Base-by-base conservation (phyloP, 2,888 invertebrate genomes). In the Trissolcus japonicus region DNA sequence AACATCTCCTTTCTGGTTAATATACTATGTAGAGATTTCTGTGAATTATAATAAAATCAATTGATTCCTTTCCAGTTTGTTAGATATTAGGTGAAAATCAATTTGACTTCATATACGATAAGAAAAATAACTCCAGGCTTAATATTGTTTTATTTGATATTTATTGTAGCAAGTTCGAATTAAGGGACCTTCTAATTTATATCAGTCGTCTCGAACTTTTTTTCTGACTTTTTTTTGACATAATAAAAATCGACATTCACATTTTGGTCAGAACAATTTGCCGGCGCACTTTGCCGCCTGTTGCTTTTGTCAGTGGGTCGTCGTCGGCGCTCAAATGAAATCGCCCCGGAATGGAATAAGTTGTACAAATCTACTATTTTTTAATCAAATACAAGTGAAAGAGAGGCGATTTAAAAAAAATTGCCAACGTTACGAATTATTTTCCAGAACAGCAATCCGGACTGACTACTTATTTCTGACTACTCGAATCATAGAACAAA, bases 11-110 rank as follows among this genome's bases (percentile, higher is more conserved):
- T 59, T 19, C 50, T 51, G 1, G 53, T 59, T 6, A 54, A 53
- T 56, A 57, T 51, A 62, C 57, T 71, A 41, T 57, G 71, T 19
- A 50, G 51, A 16, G 62, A 61, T 50, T 63, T 71, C 62, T 71
- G 50, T 13, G 35, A 71, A 48, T 35, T 35, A 35, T 35, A 25
- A 25, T 25, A 25, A 0, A 25, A n/a, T n/a, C n/a, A n/a, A 25
- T 4, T 25, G 4, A 25, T 25, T 25, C 25, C 2, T 25, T 25
- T 6, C 4, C 4, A 6, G 4, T 0, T 25, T 6, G 2, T 25
- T 4, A 19, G 3, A 25, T 3, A 4, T 25, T 4, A 0, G 25
- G 25, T 25, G 1, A 19, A 19, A 19, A 19, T 19, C 19, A 19
- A 19, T 19, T 19, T 19, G 19, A 19, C 19, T 19, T 19, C 1